Base-by-base conservation (phyloP, 2,797 vertebrate species). In the Octomys mimax region DNA sequence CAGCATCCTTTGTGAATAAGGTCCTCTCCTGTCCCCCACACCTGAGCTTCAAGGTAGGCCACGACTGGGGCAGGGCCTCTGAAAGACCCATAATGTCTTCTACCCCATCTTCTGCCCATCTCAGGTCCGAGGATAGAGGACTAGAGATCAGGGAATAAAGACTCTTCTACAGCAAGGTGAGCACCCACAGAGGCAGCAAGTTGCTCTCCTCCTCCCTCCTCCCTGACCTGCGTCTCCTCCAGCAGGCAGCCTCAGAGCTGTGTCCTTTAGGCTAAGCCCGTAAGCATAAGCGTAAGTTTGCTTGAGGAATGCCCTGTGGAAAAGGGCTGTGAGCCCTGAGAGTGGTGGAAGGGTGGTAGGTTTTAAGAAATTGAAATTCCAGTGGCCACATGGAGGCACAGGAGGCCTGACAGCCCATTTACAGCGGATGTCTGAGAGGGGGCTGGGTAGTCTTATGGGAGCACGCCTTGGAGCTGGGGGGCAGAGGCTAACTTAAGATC, bases 121-220 rank as follows among this genome's bases (percentile, higher is more conserved):
- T 49, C 68, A 39, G n/a, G 28, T 46, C 78, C 2, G 42, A 12
- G 14, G 54, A 11, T 4, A 14, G 39, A 14, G 54, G 46, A 31
- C 5, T 62, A 62, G 42, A 57, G 61, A 31, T 1, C 2, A 28
- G 52, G 28, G 18, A 39, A 42, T 46, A 26, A 33, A 52, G 68
- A 22, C 46, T 21, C 52, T 68, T 33, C 22, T 64, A 75, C 19
- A n/a, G 49, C 22, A 68, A 81, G 57, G 31, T 2, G 75, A 6
- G 6, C 19, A 54, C 39, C 59, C n/a, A 8, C 1, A 42, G 39
- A 6, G 12, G 19, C 2, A 71, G 0, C 5, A 26, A 22, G 21
- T 21, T 52, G 19, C 2, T 7, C 13, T 3, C 2, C n/a, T 42
- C 11, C 10, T 28, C 18, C 16, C 2, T 4, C 26, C 26, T 5